Conservation (phyloP, 2,113 vertebrate genomes). For the Lepus timidus region DNA sequence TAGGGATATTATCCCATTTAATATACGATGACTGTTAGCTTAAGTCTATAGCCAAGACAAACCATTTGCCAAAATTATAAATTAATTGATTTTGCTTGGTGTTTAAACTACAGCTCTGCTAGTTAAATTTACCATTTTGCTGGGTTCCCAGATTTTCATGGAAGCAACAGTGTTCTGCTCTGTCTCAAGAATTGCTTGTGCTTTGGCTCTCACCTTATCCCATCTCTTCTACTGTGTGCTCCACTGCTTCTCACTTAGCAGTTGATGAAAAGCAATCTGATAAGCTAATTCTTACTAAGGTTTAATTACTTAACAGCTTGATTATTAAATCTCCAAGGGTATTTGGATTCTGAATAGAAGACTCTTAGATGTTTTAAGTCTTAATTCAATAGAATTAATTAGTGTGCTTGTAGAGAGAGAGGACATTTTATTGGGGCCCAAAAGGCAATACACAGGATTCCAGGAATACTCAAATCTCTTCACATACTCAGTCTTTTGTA, state of each 20-base stretch:
- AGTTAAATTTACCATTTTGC: not conserved
- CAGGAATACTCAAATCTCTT: conserved; percentile 18
- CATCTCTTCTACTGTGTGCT: conserved; percentile 70
- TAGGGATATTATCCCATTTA: not conserved
- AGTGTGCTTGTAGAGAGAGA: conserved; percentile 14
- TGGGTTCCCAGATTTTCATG: not conserved
- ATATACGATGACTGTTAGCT: not conserved
- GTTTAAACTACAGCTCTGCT: not conserved
- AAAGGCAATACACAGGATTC: not conserved
- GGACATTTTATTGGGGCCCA: conserved; percentile 39
- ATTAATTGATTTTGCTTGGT: conserved; percentile 8
- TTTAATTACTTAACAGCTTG: conserved; percentile 83
- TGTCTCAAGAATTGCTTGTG: not conserved
- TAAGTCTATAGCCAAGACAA: not conserved
- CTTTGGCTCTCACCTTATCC: not conserved
- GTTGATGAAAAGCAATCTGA: conserved; percentile 79
- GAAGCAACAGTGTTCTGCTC: too few species aligned
- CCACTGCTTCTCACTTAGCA: conserved; percentile 77
- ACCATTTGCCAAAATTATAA: not conserved
- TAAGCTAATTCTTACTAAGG: conserved; percentile 78
- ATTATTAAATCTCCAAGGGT: conserved; percentile 83
- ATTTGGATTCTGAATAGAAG: conserved; percentile 81
- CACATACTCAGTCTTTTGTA: not conserved
- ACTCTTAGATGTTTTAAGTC: conserved; percentile 68
- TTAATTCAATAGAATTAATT: conserved; percentile 76